phyloP scores from a whole-genome alignment of 1,140 invertebrate genomes.

The Elymnias hypermnestra region DNA sequence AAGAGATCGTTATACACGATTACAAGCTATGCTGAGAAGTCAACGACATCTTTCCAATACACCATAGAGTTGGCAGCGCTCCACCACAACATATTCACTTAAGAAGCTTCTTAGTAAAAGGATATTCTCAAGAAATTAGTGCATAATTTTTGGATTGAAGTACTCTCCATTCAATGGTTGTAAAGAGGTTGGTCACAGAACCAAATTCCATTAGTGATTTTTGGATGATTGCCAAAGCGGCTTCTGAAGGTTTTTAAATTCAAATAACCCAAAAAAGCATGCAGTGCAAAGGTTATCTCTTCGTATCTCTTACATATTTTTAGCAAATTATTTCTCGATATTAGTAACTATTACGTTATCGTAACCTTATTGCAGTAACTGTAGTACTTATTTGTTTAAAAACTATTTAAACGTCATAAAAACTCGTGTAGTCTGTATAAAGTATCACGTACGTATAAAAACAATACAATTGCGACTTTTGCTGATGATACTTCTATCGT shows the following conservation, averaged over 20 bases:
- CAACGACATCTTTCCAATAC: constrained; percentile 20
- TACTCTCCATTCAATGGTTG: constrained; percentile 31
- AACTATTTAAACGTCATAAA: no score
- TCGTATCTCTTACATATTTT: no score
- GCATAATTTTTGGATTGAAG: constrained; percentile 59
- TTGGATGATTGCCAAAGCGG: constrained; percentile 50
- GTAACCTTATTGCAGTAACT: no score
- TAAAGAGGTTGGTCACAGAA: constrained; percentile 58
- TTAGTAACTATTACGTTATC: no score
- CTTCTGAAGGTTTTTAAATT: constrained; percentile 29
- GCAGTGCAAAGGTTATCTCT: no score
- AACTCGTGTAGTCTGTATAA: no score
- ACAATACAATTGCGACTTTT: no score
- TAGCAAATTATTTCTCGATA: no score
- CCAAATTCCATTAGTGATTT: constrained; percentile 61
- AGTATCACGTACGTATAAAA: no score
- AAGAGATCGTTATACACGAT: constrained; percentile 1
- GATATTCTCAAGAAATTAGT: constrained; percentile 37
- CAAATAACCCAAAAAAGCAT: constrained; percentile 9
- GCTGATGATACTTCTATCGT: no score
- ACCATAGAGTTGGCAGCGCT: constrained; percentile 16
- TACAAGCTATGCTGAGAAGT: constrained; percentile 10
- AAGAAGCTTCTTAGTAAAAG: constrained; percentile 47
- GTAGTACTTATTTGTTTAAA: no score
- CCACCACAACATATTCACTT: constrained; percentile 22